Evolutionary conservation across 1,140 invertebrate genomes (phyloP).

Genomic region (Drosophila neocordata): DNA sequence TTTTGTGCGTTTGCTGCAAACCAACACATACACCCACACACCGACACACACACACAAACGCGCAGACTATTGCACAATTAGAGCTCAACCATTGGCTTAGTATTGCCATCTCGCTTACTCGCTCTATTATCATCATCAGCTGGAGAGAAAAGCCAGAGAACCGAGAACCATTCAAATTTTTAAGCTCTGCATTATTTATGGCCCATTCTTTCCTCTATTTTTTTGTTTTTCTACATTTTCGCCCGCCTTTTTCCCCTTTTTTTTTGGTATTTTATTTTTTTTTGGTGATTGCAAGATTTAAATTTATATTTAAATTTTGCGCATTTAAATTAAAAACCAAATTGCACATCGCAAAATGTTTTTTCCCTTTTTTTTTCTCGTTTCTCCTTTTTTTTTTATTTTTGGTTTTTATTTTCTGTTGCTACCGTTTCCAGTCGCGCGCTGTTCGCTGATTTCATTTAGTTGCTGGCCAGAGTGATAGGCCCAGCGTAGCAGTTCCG

Average conservation of each 20-base stretch:
- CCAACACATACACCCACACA: slow-evolving; percentile 19
- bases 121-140: slow-evolving; percentile 48
- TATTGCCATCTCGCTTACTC: neutral
- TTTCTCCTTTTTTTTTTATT: slow-evolving; percentile 16
- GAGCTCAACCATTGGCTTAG: slow-evolving; percentile 19
- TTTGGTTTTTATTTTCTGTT: slow-evolving; percentile 27
- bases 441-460: slow-evolving; percentile 74
- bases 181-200: slow-evolving; percentile 73
- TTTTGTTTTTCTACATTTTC: slow-evolving; percentile 12
- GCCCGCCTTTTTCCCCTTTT: too few relatives aligned
- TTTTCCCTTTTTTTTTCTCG: slow-evolving; percentile 1
- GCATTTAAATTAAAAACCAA: slow-evolving; percentile 72
- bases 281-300: slow-evolving; percentile 50
- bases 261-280: neutral
- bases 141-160: slow-evolving; percentile 22
- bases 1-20: slow-evolving; percentile 58
- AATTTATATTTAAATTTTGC: slow-evolving; percentile 72
- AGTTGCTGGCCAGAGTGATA: slow-evolving; percentile 66
- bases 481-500: slow-evolving; percentile 32
- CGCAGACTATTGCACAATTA: slow-evolving; percentile 52
- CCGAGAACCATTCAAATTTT: slow-evolving; percentile 60
- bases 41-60: slow-evolving; percentile 16
- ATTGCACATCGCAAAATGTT: slow-evolving; percentile 52
- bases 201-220: slow-evolving; percentile 20
- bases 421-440: slow-evolving; percentile 54